These are phyloP conservation scores for Acrocyrtus sp. DNA, from an alignment of 2,888 invertebrate genomes.

Conservation along the genomic window DNA sequence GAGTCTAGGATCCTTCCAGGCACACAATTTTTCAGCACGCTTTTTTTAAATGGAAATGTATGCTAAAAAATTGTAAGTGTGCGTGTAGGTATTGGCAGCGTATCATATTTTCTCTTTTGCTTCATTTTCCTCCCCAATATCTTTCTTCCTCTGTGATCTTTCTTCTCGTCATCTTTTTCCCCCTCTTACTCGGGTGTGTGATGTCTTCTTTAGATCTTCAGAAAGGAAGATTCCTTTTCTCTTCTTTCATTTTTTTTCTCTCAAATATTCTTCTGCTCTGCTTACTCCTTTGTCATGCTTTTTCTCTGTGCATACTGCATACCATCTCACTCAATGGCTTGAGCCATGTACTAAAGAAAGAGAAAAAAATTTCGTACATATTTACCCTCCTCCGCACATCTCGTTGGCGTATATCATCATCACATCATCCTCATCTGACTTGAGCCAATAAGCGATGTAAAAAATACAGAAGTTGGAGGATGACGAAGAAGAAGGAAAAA, in stretches of 20 bases:
- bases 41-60: no score
- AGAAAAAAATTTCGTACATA: not conserved
- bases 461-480: no score
- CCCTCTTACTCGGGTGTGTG: constrained; percentile 1
- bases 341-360: not conserved
- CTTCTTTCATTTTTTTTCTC: not conserved
- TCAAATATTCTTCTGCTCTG: constrained; percentile 7
- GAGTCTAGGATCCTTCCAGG: no score
- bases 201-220: constrained; percentile 1
- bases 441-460: no score
- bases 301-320: not conserved
- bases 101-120: not conserved
- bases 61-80: not conserved
- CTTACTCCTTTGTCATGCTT: constrained; percentile 1
- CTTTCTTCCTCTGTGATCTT: no score
- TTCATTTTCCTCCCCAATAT: not conserved
- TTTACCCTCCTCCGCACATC: no score
- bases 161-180: not conserved
- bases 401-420: no score
- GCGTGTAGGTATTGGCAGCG: constrained; percentile 1
- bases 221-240: not conserved
- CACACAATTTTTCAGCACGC: no score
- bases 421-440: no score
- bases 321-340: constrained; percentile 3
- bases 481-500: no score